These are phyloP conservation scores for Troides helena DNA, from an alignment of 2,888 invertebrate species.

Conservation along the genomic window DNA sequence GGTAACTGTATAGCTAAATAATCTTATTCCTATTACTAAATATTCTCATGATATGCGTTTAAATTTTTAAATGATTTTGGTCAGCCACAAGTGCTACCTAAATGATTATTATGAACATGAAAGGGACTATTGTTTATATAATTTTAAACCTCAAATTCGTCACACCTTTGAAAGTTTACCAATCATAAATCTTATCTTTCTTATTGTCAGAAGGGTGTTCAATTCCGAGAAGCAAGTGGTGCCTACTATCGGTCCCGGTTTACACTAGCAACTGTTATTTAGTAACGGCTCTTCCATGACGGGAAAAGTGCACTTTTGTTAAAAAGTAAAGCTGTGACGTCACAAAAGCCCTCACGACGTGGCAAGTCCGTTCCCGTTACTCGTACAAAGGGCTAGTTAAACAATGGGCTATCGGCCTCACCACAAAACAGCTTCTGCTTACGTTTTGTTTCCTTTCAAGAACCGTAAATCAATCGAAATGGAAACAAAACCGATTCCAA, in stretches of 20 bases:
- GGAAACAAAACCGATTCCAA: slow-evolving; percentile 35
- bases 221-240: slow-evolving; percentile 62
- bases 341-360: slow-evolving; percentile 58
- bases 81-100: slow-evolving; percentile 56
- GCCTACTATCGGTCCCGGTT: slow-evolving; percentile 67
- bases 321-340: slow-evolving; percentile 66
- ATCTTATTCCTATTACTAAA: too few relatives aligned
- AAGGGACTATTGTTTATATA: slow-evolving; percentile 48
- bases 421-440: slow-evolving; percentile 70
- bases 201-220: slow-evolving; percentile 63
- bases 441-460: slow-evolving; percentile 49
- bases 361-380: slow-evolving; percentile 56
- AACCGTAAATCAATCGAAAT: slow-evolving; percentile 55
- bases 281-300: slow-evolving; percentile 59
- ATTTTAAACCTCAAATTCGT: slow-evolving; percentile 74
- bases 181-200: slow-evolving; percentile 64
- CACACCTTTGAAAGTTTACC: slow-evolving; percentile 57
- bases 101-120: slow-evolving; percentile 47
- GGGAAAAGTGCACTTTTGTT: slow-evolving; percentile 74
- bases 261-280: slow-evolving; percentile 74
- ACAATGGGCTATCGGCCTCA: slow-evolving; percentile 60
- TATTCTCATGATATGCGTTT: background rate
- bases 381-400: slow-evolving; percentile 55
- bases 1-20: too few relatives aligned
- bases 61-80: slow-evolving; percentile 30